phyloP scores from a whole-genome alignment of 2,113 vertebrate genomes.

The Aphyosemion australe region DNA sequence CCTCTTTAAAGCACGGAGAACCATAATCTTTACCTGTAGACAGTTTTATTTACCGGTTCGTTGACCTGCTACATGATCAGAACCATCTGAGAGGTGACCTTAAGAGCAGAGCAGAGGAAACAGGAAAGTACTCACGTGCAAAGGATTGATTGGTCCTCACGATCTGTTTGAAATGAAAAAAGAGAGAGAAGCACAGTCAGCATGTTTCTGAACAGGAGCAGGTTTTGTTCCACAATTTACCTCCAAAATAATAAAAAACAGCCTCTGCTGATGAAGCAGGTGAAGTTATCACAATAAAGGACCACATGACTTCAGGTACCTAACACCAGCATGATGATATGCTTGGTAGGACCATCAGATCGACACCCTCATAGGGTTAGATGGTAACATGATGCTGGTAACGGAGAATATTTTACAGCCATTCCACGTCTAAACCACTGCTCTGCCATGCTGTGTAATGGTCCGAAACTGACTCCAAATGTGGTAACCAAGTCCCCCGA shows the following conservation, averaged over 20 bases:
- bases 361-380: not conserved
- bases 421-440: conserved; percentile 7
- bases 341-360: not conserved
- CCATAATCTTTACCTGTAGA: conserved; percentile 7
- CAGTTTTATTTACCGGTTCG: conserved; percentile 44
- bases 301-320: not conserved
- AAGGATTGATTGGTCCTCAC: conserved; percentile 96
- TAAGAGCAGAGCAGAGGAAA: not conserved
- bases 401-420: conserved; percentile 4
- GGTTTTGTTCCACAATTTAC: not conserved
- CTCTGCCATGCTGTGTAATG: conserved; percentile 12
- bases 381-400: no score
- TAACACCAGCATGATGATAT: not conserved
- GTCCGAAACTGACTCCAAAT: conserved; percentile 21
- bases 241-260: not conserved
- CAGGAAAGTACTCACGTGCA: conserved; percentile 91
- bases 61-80: conserved; percentile 18
- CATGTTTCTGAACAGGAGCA: not conserved
- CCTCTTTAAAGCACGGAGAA: no score
- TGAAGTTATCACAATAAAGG: not conserved
- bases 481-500: conserved; percentile 16
- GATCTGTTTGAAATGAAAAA: conserved; percentile 85
- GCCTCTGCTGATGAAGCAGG: not conserved
- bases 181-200: conserved; percentile 48
- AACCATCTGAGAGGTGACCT: conserved; percentile 19